These are phyloP conservation scores for Spermophilus dauricus DNA, from an alignment of 2,113 vertebrate species.

Conservation along the genomic window DNA sequence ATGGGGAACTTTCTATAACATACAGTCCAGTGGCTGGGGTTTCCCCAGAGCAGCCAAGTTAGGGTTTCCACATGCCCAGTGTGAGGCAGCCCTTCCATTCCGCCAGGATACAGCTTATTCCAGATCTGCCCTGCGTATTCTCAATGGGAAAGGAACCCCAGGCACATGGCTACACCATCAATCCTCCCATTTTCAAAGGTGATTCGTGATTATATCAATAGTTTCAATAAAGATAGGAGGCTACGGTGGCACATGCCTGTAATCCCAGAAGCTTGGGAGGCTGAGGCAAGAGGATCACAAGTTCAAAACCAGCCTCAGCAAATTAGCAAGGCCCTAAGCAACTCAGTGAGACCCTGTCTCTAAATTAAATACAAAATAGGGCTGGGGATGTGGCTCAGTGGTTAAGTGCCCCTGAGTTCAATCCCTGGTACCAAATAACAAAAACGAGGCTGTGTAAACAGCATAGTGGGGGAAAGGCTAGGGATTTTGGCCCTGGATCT, in stretches of 20 bases:
- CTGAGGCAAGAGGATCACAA: too few relatives aligned
- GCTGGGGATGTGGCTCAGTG: too few relatives aligned
- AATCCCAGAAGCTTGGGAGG: too few relatives aligned
- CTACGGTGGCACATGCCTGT: too few relatives aligned
- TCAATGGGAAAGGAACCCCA: background rate
- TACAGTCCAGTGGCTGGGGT: background rate
- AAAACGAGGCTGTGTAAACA: too few relatives aligned
- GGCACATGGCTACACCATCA: accelerated
- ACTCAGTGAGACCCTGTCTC: too few relatives aligned
- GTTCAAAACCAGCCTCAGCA: too few relatives aligned
- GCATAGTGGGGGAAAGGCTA: background rate
- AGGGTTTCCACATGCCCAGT: background rate
- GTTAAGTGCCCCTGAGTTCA: too few relatives aligned
- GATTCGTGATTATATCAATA: background rate
- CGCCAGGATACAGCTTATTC: background rate
- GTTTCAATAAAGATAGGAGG: background rate
- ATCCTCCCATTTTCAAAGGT: background rate
- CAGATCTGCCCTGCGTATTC: background rate
- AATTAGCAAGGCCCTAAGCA: too few relatives aligned
- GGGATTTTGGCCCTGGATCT: background rate
- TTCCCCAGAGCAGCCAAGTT: background rate
- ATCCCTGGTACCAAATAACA: too few relatives aligned
- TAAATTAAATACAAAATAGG: too few relatives aligned
- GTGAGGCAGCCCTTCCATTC: background rate
- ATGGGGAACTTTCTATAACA: background rate